Evolutionary conservation across 2,888 invertebrate genomes (phyloP), one percentile per base, ranked within the genome.

Genomic region (Cheilosia vernalis): DNA sequence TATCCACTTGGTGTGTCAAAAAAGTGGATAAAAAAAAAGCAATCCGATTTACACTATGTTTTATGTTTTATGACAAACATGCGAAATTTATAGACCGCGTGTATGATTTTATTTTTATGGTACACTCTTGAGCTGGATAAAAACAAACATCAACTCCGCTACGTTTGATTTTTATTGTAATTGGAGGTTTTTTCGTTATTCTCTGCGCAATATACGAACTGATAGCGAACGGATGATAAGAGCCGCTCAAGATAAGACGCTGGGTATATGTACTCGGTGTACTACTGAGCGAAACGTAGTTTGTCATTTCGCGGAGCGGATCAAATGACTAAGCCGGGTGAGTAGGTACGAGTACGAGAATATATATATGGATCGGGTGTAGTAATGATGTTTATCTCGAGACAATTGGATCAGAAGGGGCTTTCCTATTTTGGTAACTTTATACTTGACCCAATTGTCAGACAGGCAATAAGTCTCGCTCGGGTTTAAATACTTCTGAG

Each of bases 21-120:
- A 61, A 51, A 37, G 13, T 4, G 13, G 13, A 44, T 47, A 47
- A 60, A 81, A 74, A 55, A 64, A 78, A 56, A 55, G 58, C 73
- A 79, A 80, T 67, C 70, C 76, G 47, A 80, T 80, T 80, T 85
- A 80, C 80, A 80, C 84, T 85, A 84, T 76, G 80, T 67, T 84
- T 64, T 79, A 64, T 80, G 74, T 58, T 76, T 85, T 81, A 77
- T 74, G 84, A 84, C 79, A 84, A 84, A 80, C 70, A 77, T 58
- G 76, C 61, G 61, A 81, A 85, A 81, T 85, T 85, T 85, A 85
- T 76, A 66, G 56, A 58, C 60, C 76, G 60, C 58, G 17, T 60
- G 40, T 69, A 58, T 56, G 56, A 21, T 24, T 55, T 40, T 40
- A 70, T 60, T 61, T 76, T 70, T 70, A 70, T 70, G 76, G 64